Conservation (phyloP, 2,888 invertebrate species). For the Andrena flavipes region DNA sequence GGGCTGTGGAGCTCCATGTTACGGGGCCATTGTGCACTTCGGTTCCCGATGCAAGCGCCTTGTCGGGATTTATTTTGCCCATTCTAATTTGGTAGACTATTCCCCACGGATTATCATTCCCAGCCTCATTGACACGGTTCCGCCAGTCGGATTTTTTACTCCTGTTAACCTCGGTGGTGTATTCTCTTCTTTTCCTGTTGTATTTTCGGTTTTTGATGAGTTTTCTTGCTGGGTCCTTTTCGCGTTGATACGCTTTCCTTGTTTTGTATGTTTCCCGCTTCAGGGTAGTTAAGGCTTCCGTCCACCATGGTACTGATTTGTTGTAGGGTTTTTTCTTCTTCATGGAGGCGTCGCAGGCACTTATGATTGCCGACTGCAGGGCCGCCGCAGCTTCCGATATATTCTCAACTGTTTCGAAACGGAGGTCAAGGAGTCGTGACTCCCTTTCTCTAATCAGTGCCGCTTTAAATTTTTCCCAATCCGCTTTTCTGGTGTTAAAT, state of each 20-base stretch:
- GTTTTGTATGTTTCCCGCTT: neutral
- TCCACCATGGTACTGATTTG: neutral
- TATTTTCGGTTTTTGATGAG: fast-evolving
- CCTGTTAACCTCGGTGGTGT: neutral
- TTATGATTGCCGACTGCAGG: neutral
- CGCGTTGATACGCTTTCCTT: neutral
- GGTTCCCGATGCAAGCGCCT: neutral
- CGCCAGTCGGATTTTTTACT: neutral
- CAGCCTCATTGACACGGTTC: neutral
- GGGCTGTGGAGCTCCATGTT: neutral
- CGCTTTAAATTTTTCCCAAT: neutral
- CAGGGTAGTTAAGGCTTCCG: neutral
- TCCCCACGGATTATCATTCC: conserved; percentile 8
- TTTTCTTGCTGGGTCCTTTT: neutral
- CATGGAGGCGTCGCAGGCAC: neutral
- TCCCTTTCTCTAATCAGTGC: neutral
- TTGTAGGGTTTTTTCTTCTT: neutral
- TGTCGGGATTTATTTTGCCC: neutral
- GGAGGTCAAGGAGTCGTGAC: neutral
- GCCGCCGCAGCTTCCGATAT: no score
- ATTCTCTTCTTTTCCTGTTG: neutral
- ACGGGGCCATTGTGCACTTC: neutral
- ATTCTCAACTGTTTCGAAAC: neutral
- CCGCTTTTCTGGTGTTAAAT: neutral
- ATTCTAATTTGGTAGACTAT: neutral